Evolutionary conservation across 2,113 vertebrate species (phyloP), one percentile per base, ranked within the genome.

Genomic region (Elephas maximus): DNA sequence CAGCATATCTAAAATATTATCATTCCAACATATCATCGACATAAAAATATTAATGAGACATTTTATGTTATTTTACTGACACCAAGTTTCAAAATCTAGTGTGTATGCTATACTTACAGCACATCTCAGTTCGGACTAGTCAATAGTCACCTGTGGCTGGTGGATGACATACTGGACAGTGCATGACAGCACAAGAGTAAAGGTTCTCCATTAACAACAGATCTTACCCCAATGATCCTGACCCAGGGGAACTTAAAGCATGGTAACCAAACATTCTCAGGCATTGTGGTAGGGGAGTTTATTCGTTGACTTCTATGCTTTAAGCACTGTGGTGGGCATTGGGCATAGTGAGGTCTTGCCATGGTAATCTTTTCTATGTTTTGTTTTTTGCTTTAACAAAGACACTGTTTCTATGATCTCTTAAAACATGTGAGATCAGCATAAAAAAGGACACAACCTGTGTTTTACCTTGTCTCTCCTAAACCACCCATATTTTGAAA

Each of bases 31-130:
- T 45, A 73, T 33, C 78, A 53, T 90, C 90, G 67, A 87, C 77
- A 73, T 81, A 51, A 81, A 93, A 71, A 78, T 82, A 91, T 85
- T 41, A 79, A 77, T 78, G 73, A 76, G 37, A 48, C 77, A 65
- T 71, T 91, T 87, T 37, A 67, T 51, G 53, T 62, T 74, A 67
- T 85, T 51, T 89, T 84, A 63, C 28, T 90, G 17, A 24, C 53
- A 69, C 2, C 30, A 65, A 81, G 37, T 89, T 93, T 53, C 41
- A 93, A 91, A 97, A 73, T 79, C 65, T 71, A 69, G 5, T 88
- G 8, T 74, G 2, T 41, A 17, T 65, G 78, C 94, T 90, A 65
- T 14, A 57, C 12, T 57, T 57, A 48, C 0, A 85, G n/a, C 21
- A 86, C 33, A 79, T 79, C 30, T 96, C 53, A 94, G 0, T 83